Percentiles rank a stretch among this genome's conserved stretches.
Evolutionary conservation across 2,888 invertebrate species (phyloP).

Genomic region (Himalopsyche japonica): DNA sequence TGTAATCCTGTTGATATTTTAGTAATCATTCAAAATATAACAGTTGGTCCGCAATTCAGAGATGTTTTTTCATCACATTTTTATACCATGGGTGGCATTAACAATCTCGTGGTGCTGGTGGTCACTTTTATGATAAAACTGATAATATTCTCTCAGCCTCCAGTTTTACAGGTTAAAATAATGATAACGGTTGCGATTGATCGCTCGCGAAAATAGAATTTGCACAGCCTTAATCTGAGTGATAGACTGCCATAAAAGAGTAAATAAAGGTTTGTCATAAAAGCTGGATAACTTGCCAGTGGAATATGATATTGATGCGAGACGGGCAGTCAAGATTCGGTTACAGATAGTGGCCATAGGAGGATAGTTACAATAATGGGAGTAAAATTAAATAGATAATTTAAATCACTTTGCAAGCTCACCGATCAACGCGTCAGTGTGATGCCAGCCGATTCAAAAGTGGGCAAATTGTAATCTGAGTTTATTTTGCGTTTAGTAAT

Average conservation of each 20-base stretch:
- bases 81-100: not conserved
- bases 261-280: not conserved
- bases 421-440: not conserved
- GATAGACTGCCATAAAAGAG: not conserved
- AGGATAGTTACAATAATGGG: conserved; percentile 15
- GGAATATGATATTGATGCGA: not conserved
- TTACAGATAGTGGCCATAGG: conserved; percentile 14
- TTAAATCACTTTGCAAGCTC: not conserved
- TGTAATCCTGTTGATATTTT: not conserved
- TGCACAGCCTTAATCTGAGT: conserved; percentile 19
- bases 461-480: conserved; percentile 3
- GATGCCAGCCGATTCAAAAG: conserved; percentile 4
- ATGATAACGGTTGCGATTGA: not conserved
- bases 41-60: not conserved
- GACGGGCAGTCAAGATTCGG: not conserved
- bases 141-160: not conserved
- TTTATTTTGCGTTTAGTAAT: conserved; percentile 17
- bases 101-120: not conserved
- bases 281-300: not conserved
- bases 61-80: not conserved
- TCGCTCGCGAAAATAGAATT: too few species aligned
- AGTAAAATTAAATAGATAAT: conserved; percentile 10
- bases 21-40: not conserved
- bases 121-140: not conserved
- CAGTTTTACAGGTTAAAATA: not conserved